phyloP scores from a whole-genome alignment of 2,888 invertebrate genomes.

The Stratiomys singularior region DNA sequence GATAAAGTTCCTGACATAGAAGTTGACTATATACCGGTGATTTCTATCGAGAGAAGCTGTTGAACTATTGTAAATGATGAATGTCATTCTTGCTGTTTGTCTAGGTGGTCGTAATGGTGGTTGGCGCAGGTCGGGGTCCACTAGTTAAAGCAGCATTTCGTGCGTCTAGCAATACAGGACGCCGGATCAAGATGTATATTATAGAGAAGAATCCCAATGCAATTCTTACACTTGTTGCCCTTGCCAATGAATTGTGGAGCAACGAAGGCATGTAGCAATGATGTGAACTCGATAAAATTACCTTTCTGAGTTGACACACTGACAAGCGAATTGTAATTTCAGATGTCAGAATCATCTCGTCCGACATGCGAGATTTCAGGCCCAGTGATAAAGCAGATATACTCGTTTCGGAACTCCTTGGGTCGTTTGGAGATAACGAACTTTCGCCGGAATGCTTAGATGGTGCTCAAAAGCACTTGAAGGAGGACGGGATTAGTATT shows the following conservation, averaged over 20 bases:
- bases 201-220: constrained; percentile 99
- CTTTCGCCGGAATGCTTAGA: constrained; percentile 97
- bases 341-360: constrained; percentile 79
- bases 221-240: constrained; percentile 81
- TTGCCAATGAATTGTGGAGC: constrained; percentile 82
- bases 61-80: too few species aligned
- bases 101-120: constrained; percentile 79
- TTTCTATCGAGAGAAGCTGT: background rate
- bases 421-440: constrained; percentile 98
- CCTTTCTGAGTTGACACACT: too few species aligned
- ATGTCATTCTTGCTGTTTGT: background rate
- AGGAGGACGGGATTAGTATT: constrained; percentile 90
- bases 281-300: too few species aligned
- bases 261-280: constrained; percentile 66
- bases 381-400: constrained; percentile 92
- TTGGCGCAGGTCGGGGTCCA: constrained; percentile 96
- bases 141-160: constrained; percentile 88
- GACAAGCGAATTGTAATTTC: too few species aligned
- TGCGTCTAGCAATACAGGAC: constrained; percentile 77
- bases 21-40: constrained; percentile 68
- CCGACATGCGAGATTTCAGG: constrained; percentile 87
- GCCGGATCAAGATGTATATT: constrained; percentile 86
- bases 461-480: constrained; percentile 88
- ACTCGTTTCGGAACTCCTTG: constrained; percentile 93
- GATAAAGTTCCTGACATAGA: constrained; percentile 68